Percentiles rank a stretch among this genome's conserved stretches.
These are phyloP conservation scores for Phoxinus dragarum DNA, from an alignment of 2,797 vertebrate genomes.

Conservation along the genomic window DNA sequence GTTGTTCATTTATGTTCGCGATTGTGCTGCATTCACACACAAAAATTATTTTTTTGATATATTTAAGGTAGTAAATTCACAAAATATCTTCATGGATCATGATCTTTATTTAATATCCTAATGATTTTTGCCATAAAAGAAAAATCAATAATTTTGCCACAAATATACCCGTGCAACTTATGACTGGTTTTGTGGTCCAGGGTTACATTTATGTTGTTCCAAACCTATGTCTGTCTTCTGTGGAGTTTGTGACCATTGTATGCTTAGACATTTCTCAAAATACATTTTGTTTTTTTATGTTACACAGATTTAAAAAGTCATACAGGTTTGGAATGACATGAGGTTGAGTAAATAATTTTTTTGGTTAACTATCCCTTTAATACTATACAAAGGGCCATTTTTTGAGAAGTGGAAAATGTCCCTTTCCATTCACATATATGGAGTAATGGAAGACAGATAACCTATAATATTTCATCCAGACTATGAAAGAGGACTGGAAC, in stretches of 20 bases:
- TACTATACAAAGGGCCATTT: too few relatives aligned
- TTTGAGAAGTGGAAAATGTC: not conserved
- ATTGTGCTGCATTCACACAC: too few relatives aligned
- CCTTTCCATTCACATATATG: not conserved
- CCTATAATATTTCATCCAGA: constrained; percentile 33
- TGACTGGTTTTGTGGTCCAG: too few relatives aligned
- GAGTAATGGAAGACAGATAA: not conserved
- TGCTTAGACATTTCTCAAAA: not conserved
- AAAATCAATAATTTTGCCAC: too few relatives aligned
- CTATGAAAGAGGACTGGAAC: constrained; percentile 15
- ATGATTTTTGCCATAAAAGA: too few relatives aligned
- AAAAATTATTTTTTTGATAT: too few relatives aligned
- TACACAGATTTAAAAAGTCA: not conserved
- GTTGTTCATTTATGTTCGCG: too few relatives aligned
- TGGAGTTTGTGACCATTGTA: not conserved
- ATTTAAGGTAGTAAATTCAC: too few relatives aligned
- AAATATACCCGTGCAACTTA: too few relatives aligned
- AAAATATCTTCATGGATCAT: too few relatives aligned
- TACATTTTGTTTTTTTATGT: not conserved
- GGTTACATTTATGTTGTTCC: not conserved
- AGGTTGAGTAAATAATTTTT: not conserved
- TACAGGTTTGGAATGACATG: not conserved
- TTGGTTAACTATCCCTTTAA: not conserved
- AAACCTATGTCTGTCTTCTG: not conserved
- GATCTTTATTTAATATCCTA: too few relatives aligned